These are phyloP conservation scores for Neodontobutis hainanensis DNA, from an alignment of 2,113 vertebrate species.

Conservation along the genomic window DNA sequence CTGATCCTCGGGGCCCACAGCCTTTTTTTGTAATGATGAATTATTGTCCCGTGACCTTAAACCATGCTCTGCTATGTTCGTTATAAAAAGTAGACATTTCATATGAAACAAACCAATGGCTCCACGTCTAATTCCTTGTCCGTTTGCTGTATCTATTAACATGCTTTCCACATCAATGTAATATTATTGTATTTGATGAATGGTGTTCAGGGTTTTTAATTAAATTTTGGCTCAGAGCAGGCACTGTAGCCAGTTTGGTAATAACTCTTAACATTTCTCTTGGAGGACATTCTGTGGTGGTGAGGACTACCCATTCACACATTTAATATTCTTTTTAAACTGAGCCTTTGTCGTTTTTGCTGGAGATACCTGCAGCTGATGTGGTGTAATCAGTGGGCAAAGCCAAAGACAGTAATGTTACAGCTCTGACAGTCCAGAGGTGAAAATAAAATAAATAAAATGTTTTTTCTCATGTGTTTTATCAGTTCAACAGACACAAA, in stretches of 20 bases:
- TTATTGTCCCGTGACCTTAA: not conserved
- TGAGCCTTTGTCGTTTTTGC: no score
- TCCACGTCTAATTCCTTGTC: conserved; percentile 5
- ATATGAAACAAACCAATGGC: not conserved
- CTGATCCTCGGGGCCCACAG: not conserved
- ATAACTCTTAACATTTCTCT: not conserved
- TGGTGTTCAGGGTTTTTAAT: conserved; percentile 47
- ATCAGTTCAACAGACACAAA: no score
- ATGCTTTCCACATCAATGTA: conserved; percentile 25
- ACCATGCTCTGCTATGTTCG: not conserved
- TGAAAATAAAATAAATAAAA: no score
- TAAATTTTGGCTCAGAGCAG: conserved; percentile 29
- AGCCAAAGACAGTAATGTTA: no score
- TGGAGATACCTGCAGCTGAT: no score
- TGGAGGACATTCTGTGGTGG: no score
- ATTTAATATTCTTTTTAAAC: no score
- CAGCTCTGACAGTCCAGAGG: no score
- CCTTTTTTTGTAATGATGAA: conserved; percentile 3
- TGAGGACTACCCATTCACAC: no score
- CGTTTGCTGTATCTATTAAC: conserved; percentile 12
- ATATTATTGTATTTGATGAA: conserved; percentile 28
- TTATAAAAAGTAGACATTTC: conserved; percentile 8
- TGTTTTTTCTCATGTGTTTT: no score
- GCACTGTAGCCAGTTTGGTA: conserved; percentile 31
- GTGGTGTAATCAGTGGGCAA: no score